A percentile compares a stretch with the other conserved stretches of the same genome.
Evolutionary conservation across 2,888 invertebrate species (phyloP).

Genomic region (Lasius fuliginosus): DNA sequence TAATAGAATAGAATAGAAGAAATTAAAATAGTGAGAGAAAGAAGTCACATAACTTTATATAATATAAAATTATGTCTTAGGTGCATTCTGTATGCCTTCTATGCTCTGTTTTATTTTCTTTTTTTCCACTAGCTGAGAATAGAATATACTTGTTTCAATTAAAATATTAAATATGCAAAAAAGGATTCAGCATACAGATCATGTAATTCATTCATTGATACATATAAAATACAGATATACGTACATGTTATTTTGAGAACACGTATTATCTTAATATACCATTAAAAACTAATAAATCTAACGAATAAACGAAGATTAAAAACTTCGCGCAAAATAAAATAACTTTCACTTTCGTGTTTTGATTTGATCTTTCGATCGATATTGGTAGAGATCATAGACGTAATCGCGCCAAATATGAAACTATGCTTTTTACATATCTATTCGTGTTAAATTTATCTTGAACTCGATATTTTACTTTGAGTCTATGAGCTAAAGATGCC

Average conservation of each 20-base stretch:
- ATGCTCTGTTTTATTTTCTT: no score
- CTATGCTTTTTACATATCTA: no score
- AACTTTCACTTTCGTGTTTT: no score
- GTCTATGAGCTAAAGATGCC: no score
- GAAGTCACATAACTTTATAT: not conserved
- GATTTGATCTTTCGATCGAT: not conserved
- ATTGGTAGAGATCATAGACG: no score
- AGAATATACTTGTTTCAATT: not conserved
- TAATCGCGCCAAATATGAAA: no score
- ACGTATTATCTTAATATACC: not conserved
- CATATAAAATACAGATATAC: constrained; percentile 5
- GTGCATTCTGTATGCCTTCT: no score
- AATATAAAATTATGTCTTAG: not conserved
- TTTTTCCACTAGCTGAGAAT: not conserved
- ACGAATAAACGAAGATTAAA: not conserved
- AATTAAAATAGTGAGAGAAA: not conserved
- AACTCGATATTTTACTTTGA: no score
- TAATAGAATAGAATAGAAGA: no score
- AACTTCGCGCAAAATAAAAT: not conserved
- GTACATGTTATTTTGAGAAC: constrained; percentile 32
- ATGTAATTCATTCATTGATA: not conserved
- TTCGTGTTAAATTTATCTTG: no score
- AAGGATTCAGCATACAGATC: not conserved
- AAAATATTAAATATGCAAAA: not conserved
- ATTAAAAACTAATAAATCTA: not conserved